Conservation (phyloP, 2,113 vertebrate species). For the Martes martes region DNA sequence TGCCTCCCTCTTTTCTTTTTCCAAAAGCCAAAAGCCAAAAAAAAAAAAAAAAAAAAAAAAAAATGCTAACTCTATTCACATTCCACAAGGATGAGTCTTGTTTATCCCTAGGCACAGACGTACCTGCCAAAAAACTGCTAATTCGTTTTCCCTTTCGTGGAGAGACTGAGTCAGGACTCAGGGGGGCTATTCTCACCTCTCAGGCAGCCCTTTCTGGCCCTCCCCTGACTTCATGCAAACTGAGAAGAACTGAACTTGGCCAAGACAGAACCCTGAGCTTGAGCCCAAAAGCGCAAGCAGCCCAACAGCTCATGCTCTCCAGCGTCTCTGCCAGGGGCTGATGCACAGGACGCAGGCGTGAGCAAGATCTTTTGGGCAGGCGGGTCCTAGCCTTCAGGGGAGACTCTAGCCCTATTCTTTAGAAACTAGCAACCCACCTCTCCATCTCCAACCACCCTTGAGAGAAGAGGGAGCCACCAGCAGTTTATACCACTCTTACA, state of each 20-base stretch:
- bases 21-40: background rate
- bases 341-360: background rate
- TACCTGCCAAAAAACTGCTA: background rate
- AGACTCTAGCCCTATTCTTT: background rate
- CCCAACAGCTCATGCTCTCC: background rate
- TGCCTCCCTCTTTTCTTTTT: background rate
- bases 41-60: background rate
- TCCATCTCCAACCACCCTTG: background rate
- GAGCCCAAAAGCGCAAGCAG: background rate
- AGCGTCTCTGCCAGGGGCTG: background rate
- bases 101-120: background rate
- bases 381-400: background rate
- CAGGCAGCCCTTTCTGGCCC: background rate
- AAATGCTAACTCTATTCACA: background rate
- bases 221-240: background rate
- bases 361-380: background rate
- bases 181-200: background rate
- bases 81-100: slow-evolving; percentile 46
- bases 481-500: background rate
- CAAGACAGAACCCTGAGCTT: background rate
- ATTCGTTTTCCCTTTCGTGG: background rate
- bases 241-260: background rate
- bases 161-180: background rate
- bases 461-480: background rate
- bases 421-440: background rate